Percentiles rank a stretch among this genome's conserved stretches.
Conservation (phyloP, 1,140 invertebrate genomes). For the Streblospio benedicti region DNA sequence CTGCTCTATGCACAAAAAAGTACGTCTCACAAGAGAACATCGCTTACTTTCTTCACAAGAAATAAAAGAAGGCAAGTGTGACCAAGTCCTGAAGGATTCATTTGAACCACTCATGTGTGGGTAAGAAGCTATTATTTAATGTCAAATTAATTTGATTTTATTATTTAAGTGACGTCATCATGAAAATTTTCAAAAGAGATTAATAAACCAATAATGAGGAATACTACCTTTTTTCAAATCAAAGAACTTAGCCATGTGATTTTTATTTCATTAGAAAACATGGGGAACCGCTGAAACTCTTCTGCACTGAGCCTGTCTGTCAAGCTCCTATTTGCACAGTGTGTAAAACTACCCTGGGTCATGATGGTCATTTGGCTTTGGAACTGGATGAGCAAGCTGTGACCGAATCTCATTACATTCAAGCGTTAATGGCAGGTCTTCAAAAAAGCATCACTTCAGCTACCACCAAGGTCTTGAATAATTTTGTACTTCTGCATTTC, state of each 20-base stretch:
- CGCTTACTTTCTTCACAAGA: conserved; percentile 9
- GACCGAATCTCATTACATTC: conserved; percentile 3
- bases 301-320: conserved; percentile 10
- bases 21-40: conserved; percentile 17
- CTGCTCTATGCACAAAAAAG: conserved; percentile 15
- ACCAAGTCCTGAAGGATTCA: conserved; percentile 16
- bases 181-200: too few species aligned
- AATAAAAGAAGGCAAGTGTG: conserved; percentile 10
- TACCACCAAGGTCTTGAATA: too few species aligned
- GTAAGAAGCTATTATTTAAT: too few species aligned
- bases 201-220: too few species aligned
- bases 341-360: conserved; percentile 17
- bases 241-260: too few species aligned
- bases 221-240: too few species aligned
- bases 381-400: conserved; percentile 13
- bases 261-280: too few species aligned
- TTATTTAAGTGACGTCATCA: too few species aligned
- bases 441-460: not conserved
- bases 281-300: conserved; percentile 14
- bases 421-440: not conserved
- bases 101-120: conserved; percentile 19
- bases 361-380: conserved; percentile 13
- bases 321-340: conserved; percentile 19
- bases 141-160: too few species aligned
- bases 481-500: too few species aligned